A percentile compares a stretch with the other conserved stretches of the same genome.
phyloP scores from a whole-genome alignment of 2,113 vertebrate species.

The Mesembrinibis cayennensis region DNA sequence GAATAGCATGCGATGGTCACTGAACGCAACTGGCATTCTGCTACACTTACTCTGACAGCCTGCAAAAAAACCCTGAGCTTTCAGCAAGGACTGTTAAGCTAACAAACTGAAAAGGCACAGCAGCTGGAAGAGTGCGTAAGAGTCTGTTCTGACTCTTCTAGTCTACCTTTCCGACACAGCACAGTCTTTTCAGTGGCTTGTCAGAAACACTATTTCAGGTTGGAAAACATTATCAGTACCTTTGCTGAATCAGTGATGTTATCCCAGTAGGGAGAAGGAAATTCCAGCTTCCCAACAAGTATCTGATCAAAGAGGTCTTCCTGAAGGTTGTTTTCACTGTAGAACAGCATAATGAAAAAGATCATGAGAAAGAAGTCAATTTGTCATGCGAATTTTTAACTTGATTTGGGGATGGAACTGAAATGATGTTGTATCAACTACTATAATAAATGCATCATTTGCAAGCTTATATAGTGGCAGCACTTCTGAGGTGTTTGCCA shows the following conservation, averaged over 20 bases:
- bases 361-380: not conserved
- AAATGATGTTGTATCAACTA: not conserved
- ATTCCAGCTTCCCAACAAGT: slow-evolving; percentile 89
- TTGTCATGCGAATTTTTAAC: not conserved
- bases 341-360: not conserved
- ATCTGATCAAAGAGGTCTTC: slow-evolving; percentile 99
- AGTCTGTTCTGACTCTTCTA: not conserved
- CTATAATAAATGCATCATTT: not conserved
- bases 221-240: slow-evolving; percentile 64
- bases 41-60: not conserved
- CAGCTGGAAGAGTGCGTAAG: not conserved
- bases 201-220: not conserved
- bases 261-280: slow-evolving; percentile 97
- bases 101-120: not conserved
- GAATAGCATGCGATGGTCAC: not conserved
- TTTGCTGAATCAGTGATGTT: slow-evolving; percentile 93
- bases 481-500: not conserved
- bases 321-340: slow-evolving; percentile 92
- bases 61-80: not conserved
- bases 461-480: not conserved
- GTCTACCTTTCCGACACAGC: not conserved
- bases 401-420: not conserved
- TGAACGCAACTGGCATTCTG: not conserved
- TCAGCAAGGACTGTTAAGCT: not conserved
- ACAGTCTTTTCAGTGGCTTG: not conserved